Base-by-base conservation (phyloP, 2,113 vertebrate species). In the Nicator chloris region DNA sequence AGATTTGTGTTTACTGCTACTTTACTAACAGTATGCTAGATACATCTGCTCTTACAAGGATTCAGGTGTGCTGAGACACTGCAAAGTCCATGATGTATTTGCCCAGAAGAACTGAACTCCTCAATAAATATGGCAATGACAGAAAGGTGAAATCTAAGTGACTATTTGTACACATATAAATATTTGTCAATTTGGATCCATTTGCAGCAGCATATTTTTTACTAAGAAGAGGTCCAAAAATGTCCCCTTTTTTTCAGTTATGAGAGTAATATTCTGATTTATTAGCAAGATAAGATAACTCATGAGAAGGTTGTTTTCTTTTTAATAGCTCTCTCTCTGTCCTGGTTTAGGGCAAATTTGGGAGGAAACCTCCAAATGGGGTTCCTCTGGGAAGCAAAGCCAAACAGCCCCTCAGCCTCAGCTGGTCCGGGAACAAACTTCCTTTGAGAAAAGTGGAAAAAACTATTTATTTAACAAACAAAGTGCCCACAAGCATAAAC, bases 1-100 rank as follows among this genome's bases (percentile, higher is more conserved):
- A 42, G 24, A 21, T 30, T 47, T 47, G 8, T 57, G 28, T 47
- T 64, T 70, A 35, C 13, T 72, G 12, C 6, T 45, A 3, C 37
- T 61, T 77, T 53, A 59, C 30, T 61, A 53, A 15, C 16, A 71
- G 7, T 9, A 6, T 33, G 15, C 9, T 47, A 47, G 23, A 10
- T 30, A 4, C 1, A 12, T 26, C 28, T 4, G 2, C 10, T 39
- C 16, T 59, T 51, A 6, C 2, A 51, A 50, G 19, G 8, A 20
- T 35, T 26, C 16, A 30, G 15, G 13, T 60, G 13, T 69, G 18
- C 44, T 50, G 33, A 47, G 56, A 51, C 26, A 19, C 23, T 80
- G 31, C 13, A 22, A 72, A 83, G 30, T 37, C 11, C 15, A 20
- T 23, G 14, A 28, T 44, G 31, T 7, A 30, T 26, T 82, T 60